phyloP scores from a whole-genome alignment of 2,797 vertebrate genomes.

The Argyrosomus regius region DNA sequence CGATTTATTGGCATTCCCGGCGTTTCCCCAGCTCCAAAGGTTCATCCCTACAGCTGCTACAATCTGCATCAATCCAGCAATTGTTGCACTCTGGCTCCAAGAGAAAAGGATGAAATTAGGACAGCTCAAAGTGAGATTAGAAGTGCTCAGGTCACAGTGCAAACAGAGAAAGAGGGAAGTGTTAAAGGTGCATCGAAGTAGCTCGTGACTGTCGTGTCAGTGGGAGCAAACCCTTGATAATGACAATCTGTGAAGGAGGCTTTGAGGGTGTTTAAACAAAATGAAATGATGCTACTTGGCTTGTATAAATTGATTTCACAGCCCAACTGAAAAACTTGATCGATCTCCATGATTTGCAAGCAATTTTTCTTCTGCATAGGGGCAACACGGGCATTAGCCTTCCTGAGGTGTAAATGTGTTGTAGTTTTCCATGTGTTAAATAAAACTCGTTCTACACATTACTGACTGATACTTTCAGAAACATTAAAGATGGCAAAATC shows the following conservation, averaged over 20 bases:
- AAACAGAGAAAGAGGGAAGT: constrained; percentile 14
- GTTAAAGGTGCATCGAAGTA: constrained; percentile 3
- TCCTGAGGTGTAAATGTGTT: not conserved
- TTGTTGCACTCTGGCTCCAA: constrained; percentile 46
- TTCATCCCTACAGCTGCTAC: constrained; percentile 74
- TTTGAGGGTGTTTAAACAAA: not conserved
- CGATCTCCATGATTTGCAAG: too few species aligned
- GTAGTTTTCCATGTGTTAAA: not conserved
- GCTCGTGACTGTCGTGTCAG: not conserved
- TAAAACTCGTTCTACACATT: not conserved
- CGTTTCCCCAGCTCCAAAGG: constrained; percentile 41
- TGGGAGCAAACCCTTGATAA: not conserved
- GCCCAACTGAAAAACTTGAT: not conserved
- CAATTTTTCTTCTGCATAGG: not conserved
- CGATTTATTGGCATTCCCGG: constrained; percentile 57
- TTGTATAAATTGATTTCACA: not conserved
- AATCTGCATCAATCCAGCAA: constrained; percentile 53
- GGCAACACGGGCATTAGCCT: not conserved
- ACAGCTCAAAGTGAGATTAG: constrained; percentile 37
- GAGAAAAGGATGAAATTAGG: constrained; percentile 48
- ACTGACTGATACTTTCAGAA: not conserved
- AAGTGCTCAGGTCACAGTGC: constrained; percentile 36
- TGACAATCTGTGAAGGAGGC: not conserved
- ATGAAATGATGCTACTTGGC: not conserved
- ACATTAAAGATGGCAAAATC: not conserved